Base-by-base conservation (phyloP, 1,140 invertebrate genomes). In the Periplaneta americana region DNA sequence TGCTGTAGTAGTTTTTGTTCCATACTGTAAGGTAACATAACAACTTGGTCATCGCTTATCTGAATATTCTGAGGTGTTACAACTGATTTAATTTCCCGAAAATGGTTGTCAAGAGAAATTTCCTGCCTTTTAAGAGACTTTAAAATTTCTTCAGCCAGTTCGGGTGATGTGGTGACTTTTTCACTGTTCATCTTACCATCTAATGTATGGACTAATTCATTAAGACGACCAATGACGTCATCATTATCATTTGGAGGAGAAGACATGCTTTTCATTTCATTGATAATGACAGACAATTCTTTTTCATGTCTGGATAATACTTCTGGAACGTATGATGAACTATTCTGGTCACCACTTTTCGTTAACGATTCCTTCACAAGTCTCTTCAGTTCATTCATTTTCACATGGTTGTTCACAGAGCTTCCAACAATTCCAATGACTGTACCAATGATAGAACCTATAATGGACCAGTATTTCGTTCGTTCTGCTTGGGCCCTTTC, bases 391-490 rank as follows among this genome's bases (percentile, higher is more conserved):
- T 94, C 92, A 77, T 89, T 89, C 92, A 94, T 94, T 85, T 92
- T 91, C 28, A 93, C 85, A 79, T 90, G 88, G 84, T 93, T 94
- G 85, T 92, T 93, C 34, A 94, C 88, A 6, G 92, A 91, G 9
- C 91, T 92, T 35, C 93, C 93, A 9, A 92, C 85, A 82, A 94
- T 92, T 31, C 93, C 94, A 10, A 94, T 88, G 0, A 92, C 86
- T 35, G 93, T 93, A 31, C 94, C 94, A 74, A 93, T 86, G 83
- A 94, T 88, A 9, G 93, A 95, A 22, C 93, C 94, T 32, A 94
- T 92, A 75, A 95, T 90, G 79, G 93, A 94, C 93, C 93, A 94
- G 85, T 95, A 95, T 86, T 95, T 95, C 80, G 94, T 95, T 83
- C 92, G 89, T 86, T 95, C 93, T 18, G 93, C 93, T 85, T 94